phyloP scores from a whole-genome alignment of 2,113 vertebrate species.

The Rhynchomys soricoides region DNA sequence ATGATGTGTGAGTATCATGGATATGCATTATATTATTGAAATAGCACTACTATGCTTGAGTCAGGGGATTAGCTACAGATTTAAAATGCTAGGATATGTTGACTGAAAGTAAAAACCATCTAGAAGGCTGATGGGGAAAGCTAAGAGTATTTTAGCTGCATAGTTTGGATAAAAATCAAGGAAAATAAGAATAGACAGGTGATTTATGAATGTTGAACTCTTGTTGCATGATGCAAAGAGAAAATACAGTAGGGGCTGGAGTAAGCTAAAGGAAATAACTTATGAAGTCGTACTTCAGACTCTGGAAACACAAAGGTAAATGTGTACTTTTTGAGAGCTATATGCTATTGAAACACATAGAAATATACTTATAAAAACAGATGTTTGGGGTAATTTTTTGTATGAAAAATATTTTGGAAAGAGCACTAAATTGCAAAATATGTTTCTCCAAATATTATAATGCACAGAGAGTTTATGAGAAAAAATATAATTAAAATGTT shows the following conservation, averaged over 20 bases:
- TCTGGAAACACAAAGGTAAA: slow-evolving; percentile 58
- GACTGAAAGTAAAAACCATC: slow-evolving; percentile 72
- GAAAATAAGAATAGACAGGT: slow-evolving; percentile 80
- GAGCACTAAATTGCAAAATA: slow-evolving; percentile 65
- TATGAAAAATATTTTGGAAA: slow-evolving; percentile 66
- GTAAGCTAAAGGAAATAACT: slow-evolving; percentile 72
- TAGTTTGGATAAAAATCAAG: slow-evolving; percentile 77
- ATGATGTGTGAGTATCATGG: slow-evolving; percentile 83
- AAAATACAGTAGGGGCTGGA: slow-evolving; percentile 63
- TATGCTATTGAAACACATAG: slow-evolving; percentile 65
- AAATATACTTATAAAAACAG: slow-evolving; percentile 61
- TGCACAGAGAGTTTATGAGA: slow-evolving; percentile 79
- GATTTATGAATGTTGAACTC: slow-evolving; percentile 75
- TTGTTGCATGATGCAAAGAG: slow-evolving; percentile 57
- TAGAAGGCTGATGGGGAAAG: slow-evolving; percentile 41
- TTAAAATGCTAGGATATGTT: slow-evolving; percentile 79
- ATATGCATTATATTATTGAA: slow-evolving; percentile 85
- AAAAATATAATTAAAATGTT: slow-evolving; percentile 82
- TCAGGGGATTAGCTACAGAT: slow-evolving; percentile 81
- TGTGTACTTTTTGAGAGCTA: neutral
- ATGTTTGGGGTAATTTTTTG: neutral
- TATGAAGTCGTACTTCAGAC: slow-evolving; percentile 70
- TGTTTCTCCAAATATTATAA: slow-evolving; percentile 81
- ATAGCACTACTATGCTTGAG: slow-evolving; percentile 79
- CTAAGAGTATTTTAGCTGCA: slow-evolving; percentile 78